phyloP scores from a whole-genome alignment of 2,888 invertebrate species.

The Hypselothyrea guttata region DNA sequence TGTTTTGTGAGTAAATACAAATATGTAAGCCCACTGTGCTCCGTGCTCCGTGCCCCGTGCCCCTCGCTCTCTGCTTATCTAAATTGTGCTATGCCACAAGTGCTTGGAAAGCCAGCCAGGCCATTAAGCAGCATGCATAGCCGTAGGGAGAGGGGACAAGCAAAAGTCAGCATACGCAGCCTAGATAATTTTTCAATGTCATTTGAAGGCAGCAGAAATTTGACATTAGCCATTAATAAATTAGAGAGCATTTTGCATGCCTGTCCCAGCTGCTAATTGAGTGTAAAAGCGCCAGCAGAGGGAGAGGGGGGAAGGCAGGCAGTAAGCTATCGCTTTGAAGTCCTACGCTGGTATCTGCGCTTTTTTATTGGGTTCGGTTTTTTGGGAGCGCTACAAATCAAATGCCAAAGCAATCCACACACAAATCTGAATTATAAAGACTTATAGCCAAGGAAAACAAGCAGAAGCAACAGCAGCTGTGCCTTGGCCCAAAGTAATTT shows the following conservation, averaged over 20 bases:
- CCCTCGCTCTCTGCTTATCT: slow-evolving; percentile 58
- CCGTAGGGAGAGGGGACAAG: too few species aligned
- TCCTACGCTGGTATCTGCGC: slow-evolving; percentile 3
- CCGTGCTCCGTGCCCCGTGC: too few species aligned
- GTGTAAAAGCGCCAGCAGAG: slow-evolving; percentile 33
- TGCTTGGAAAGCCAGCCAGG: slow-evolving; percentile 38
- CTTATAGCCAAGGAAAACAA: slow-evolving; percentile 37
- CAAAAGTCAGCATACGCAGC: slow-evolving; percentile 11
- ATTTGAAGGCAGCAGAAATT: slow-evolving; percentile 56
- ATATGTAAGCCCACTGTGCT: background rate
- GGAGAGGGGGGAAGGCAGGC: too few species aligned
- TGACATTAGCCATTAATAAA: slow-evolving; percentile 70
- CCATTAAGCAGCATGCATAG: slow-evolving; percentile 58
- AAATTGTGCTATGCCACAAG: slow-evolving; percentile 63
- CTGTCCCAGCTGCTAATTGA: slow-evolving; percentile 63
- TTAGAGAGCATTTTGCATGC: slow-evolving; percentile 56
- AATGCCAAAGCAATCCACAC: slow-evolving; percentile 23
- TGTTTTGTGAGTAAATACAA: slow-evolving; percentile 26
- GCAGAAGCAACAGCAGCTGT: slow-evolving; percentile 53
- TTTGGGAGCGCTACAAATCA: slow-evolving; percentile 50
- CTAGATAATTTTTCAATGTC: slow-evolving; percentile 69
- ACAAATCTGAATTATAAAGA: slow-evolving; percentile 51
- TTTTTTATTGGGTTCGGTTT: slow-evolving; percentile 16
- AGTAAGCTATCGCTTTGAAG: too few species aligned
- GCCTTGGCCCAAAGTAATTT: slow-evolving; percentile 57